Evolutionary conservation across 2,113 vertebrate species (phyloP).

Genomic region (Cercopithecus mona): DNA sequence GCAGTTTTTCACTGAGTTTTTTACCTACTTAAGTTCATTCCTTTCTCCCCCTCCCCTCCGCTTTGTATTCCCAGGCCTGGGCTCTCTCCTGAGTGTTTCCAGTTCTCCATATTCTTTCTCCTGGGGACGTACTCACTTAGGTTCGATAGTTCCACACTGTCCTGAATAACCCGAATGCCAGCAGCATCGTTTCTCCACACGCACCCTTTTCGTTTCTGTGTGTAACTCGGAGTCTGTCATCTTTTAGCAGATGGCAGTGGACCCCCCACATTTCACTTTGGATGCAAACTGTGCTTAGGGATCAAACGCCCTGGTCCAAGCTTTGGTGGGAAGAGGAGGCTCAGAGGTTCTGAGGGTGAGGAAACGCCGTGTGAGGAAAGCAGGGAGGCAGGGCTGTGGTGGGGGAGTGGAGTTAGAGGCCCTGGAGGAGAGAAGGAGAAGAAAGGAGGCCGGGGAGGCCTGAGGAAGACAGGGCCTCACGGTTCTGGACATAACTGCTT

Average conservation of each 20-base stretch:
- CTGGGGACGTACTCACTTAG: not conserved
- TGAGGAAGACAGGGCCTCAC: fast-evolving
- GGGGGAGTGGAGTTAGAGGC: too few species aligned
- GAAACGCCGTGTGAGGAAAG: not conserved
- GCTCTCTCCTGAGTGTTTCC: too few species aligned
- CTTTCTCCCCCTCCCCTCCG: not conserved
- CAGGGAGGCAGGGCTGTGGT: too few species aligned
- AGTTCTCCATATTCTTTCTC: too few species aligned
- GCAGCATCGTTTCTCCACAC: fast-evolving
- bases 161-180: fast-evolving
- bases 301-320: fast-evolving
- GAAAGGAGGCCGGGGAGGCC: not conserved
- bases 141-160: fast-evolving
- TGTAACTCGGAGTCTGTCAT: too few species aligned
- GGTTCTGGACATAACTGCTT: fast-evolving
- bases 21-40: not conserved
- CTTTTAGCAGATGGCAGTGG: fast-evolving
- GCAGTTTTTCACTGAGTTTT: too few species aligned
- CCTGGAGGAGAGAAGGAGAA: not conserved
- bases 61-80: too few species aligned
- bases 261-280: fast-evolving
- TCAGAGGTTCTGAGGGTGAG: too few species aligned
- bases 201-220: fast-evolving
- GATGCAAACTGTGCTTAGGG: fast-evolving
- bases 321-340: too few species aligned